phyloP scores from a whole-genome alignment of 2,113 vertebrate genomes.

The Cryptoleucopteryx plumbea region DNA sequence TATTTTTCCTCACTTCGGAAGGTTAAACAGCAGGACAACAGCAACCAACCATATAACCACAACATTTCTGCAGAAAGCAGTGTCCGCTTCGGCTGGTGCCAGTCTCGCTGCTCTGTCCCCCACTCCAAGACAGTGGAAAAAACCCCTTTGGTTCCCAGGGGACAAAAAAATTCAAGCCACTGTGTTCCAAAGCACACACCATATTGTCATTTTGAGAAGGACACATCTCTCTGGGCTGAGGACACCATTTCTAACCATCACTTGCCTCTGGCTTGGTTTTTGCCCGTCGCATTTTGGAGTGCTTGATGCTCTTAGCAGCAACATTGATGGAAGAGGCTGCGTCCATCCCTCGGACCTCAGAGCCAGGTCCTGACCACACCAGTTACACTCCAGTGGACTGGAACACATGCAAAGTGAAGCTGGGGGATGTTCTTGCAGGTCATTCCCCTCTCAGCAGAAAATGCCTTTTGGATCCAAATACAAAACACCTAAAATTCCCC shows the following conservation, averaged over 20 bases:
- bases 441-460: accelerated
- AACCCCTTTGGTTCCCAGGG: background rate
- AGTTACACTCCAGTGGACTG: background rate
- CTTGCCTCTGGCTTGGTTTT: background rate
- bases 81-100: accelerated
- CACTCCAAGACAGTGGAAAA: accelerated
- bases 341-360: background rate
- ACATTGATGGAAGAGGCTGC: accelerated
- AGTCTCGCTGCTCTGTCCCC: background rate
- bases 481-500: background rate
- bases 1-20: background rate
- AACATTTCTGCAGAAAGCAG: background rate
- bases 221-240: background rate
- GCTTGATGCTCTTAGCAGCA: background rate
- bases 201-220: background rate
- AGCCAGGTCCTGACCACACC: background rate
- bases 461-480: background rate
- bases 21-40: background rate
- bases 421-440: background rate
- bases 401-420: background rate
- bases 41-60: background rate
- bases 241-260: background rate
- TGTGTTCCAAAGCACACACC: background rate
- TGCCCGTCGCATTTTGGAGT: background rate
- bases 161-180: background rate